Evolutionary conservation across 2,888 invertebrate genomes (phyloP), one percentile per base, ranked within the genome.

Genomic region (Callosobruchus maculatus): DNA sequence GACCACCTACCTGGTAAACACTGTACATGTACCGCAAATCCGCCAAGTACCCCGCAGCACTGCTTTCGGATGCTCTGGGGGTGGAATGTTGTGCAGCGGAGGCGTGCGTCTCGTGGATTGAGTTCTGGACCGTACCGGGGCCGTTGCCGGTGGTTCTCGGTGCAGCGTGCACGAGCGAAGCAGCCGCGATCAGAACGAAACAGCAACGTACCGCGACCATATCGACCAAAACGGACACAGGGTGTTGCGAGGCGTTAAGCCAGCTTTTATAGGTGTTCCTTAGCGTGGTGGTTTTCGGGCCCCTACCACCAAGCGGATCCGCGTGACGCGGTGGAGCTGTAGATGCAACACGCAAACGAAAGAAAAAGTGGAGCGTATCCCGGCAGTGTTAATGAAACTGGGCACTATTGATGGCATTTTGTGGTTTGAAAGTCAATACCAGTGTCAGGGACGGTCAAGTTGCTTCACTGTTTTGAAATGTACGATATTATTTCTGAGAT

Each of bases 1-100:
- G n/a, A 49, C 18, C 3, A 49, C 49, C 9, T 49, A 49, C 49
- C 49, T 49, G 49, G 87, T 95, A 95, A 78, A 94, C 91, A 84
- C 94, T 93, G 83, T 93, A 94, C 78, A 94, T 91, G 82, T 92
- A 90, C 80, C 92, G 91, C 5, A 95, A 87, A 81, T 94, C 94
- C 78, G 92, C 91, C 78, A 93, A 87, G 78, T 68, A 68, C 68
- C 21, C 49, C 13, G 9, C 49, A 49, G 49, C 13, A 13, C 49
- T 18, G 49, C 49, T 18, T 18, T 49, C 49, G 13, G 49, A 49
- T 49, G 13, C 49, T 18, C 49, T 49, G 4, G 49, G 49, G 49
- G 3, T 49, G 49, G 1, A 18, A 49, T 49, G 49, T 18, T 49
- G 49, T 49, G 49, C 13, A 18, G 18, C 13, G 18, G 49, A 0